Conservation (phyloP, 1,140 invertebrate species). For the Ganaspis sp. region DNA sequence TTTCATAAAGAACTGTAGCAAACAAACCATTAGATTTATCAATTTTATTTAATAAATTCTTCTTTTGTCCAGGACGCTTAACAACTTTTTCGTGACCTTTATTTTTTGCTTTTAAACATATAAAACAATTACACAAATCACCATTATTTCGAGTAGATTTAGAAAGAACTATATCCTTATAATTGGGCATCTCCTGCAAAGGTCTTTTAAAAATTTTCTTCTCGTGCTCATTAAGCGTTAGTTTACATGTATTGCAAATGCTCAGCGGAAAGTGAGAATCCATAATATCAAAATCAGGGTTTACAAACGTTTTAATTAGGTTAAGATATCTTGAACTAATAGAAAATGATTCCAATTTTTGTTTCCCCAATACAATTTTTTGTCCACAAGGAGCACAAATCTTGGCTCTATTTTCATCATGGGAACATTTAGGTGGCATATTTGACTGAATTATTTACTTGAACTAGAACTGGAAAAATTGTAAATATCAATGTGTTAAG, state of each 20-base stretch:
- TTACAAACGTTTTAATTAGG: neutral
- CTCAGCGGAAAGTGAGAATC: neutral
- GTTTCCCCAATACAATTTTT: conserved; percentile 5
- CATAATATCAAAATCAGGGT: neutral
- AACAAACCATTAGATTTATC: neutral
- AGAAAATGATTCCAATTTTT: neutral
- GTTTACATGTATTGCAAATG: neutral
- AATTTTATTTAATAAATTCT: neutral
- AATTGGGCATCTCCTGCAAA: conserved; percentile 9
- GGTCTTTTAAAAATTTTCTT: neutral
- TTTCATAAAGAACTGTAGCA: neutral
- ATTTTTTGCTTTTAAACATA: neutral
- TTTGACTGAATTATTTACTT: too few relatives aligned
- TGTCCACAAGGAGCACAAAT: conserved; percentile 14
- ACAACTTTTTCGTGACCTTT: neutral
- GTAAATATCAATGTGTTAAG: too few relatives aligned
- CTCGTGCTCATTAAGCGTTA: neutral
- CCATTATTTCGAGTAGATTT: neutral
- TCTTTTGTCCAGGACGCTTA: neutral
- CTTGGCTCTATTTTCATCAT: conserved; percentile 14
- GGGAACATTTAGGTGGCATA: neutral
- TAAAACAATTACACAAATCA: conserved; percentile 1
- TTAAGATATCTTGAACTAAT: neutral
- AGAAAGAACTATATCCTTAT: neutral
- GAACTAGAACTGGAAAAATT: too few relatives aligned